A percentile compares a stretch with the other conserved stretches of the same genome.
Conservation (phyloP, 2,888 invertebrate genomes). For the Nomada fucata region DNA sequence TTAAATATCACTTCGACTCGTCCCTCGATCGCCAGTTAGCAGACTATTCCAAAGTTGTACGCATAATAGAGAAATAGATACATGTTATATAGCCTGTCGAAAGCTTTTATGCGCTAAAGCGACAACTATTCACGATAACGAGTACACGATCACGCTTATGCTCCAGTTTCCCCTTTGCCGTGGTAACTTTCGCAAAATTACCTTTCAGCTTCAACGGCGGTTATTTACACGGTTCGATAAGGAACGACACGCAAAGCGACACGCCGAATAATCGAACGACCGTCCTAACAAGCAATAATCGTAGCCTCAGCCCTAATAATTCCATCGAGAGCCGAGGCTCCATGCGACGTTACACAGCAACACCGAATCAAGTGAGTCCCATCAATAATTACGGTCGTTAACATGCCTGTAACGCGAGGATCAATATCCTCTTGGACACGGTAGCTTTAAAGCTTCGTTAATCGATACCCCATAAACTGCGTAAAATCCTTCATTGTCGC, state of each 20-base stretch:
- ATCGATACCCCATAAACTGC: too few species aligned
- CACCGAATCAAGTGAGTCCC: constrained; percentile 77
- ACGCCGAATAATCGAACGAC: constrained; percentile 87
- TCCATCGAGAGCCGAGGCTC: constrained; percentile 86
- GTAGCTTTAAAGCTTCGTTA: too few species aligned
- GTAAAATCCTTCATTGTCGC: too few species aligned
- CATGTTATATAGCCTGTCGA: background rate
- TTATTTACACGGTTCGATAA: constrained; percentile 85
- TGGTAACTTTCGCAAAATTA: constrained; percentile 11
- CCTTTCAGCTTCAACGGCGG: constrained; percentile 74
- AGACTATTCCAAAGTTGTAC: background rate
- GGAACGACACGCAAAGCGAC: constrained; percentile 91
- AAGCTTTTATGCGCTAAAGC: background rate
- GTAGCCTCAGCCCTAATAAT: constrained; percentile 89
- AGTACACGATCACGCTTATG: constrained; percentile 2
- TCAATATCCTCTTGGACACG: too few species aligned
- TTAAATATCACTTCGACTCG: too few species aligned
- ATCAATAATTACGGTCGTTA: background rate
- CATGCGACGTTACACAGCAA: constrained; percentile 76
- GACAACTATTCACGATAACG: background rate
- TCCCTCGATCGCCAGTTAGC: too few species aligned
- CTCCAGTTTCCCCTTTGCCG: background rate
- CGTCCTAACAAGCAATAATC: constrained; percentile 86
- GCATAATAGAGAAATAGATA: background rate
- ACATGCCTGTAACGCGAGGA: too few species aligned